phyloP scores from a whole-genome alignment of 2,113 vertebrate species.

The Seriola quinqueradiata region DNA sequence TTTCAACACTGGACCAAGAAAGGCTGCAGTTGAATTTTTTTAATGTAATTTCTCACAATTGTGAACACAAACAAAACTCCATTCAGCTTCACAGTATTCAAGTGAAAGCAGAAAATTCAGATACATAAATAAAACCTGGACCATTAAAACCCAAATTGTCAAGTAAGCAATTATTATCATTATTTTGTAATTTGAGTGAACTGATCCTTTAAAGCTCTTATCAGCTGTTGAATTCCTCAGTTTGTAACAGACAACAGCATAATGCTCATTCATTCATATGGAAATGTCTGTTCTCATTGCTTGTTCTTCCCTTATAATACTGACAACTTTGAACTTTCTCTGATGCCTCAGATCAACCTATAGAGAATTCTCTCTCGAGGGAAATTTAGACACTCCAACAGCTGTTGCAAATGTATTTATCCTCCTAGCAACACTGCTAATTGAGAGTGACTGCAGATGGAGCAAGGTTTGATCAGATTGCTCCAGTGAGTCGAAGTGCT shows the following conservation, averaged over 20 bases:
- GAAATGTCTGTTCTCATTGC: background rate
- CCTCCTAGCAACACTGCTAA: constrained; percentile 70
- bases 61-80: too few species aligned
- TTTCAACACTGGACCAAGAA: too few species aligned
- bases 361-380: constrained; percentile 49
- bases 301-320: background rate
- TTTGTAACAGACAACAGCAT: background rate
- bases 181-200: background rate
- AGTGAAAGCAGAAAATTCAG: background rate
- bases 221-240: constrained; percentile 3
- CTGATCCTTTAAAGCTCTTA: background rate
- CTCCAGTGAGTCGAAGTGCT: constrained; percentile 49
- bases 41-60: too few species aligned
- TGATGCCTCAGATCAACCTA: constrained; percentile 33
- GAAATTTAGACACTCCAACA: constrained; percentile 67
- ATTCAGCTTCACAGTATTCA: too few species aligned
- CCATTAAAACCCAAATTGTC: background rate
- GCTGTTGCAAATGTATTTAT: constrained; percentile 74
- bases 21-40: too few species aligned
- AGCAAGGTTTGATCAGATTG: constrained; percentile 61
- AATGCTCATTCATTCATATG: constrained; percentile 2
- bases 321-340: constrained; percentile 39
- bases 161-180: background rate
- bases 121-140: background rate
- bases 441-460: constrained; percentile 71